phyloP scores from a whole-genome alignment of 2,797 vertebrate species.

The Vespertilio murinus region DNA sequence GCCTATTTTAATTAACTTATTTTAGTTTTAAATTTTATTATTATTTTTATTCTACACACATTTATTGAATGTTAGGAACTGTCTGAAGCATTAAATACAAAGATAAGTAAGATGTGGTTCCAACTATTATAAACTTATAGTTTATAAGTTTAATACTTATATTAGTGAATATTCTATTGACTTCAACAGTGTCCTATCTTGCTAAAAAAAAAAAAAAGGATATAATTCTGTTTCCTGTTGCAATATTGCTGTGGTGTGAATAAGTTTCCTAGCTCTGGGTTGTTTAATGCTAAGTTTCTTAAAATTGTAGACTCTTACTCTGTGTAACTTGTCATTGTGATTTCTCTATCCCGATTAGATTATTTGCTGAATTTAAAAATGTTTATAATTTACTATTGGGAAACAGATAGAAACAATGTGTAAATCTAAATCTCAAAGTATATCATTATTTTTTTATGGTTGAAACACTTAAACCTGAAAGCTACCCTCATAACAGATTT shows the following conservation, averaged over 20 bases:
- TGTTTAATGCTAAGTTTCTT: neutral
- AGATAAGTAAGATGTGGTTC: neutral
- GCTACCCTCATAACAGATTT: neutral
- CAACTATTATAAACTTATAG: neutral
- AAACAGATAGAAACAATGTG: neutral
- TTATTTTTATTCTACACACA: neutral
- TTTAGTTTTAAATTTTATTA: neutral
- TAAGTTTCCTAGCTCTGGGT: neutral
- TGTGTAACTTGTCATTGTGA: neutral
- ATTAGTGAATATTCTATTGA: neutral
- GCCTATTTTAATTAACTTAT: neutral
- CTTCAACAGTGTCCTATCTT: neutral
- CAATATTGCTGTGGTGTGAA: neutral
- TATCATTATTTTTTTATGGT: neutral
- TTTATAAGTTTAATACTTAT: neutral
- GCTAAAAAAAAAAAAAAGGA: too few species aligned
- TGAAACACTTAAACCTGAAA: neutral
- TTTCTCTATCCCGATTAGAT: neutral
- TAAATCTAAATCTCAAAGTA: neutral
- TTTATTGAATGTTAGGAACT: neutral
- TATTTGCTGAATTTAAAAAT: neutral
- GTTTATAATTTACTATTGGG: neutral
- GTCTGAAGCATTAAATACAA: neutral
- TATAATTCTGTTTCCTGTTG: neutral
- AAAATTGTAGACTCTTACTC: neutral